A percentile compares a stretch with the other conserved stretches of the same genome.
phyloP scores from a whole-genome alignment of 2,113 vertebrate genomes.

The Tichodroma muraria region DNA sequence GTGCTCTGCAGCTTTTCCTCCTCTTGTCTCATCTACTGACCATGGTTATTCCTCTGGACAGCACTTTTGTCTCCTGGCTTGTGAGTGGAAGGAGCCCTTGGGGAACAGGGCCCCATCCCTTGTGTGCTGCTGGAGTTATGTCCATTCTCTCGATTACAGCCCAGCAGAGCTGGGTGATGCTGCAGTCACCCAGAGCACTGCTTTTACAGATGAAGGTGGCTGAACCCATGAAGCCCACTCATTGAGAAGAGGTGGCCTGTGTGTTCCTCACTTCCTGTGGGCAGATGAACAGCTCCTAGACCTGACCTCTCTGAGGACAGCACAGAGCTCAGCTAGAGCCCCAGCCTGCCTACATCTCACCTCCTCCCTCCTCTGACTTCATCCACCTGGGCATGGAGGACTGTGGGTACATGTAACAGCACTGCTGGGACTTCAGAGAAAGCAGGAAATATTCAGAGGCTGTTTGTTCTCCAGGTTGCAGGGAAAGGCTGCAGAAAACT shows the following conservation, averaged over 20 bases:
- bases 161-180: background rate
- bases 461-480: background rate
- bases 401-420: background rate
- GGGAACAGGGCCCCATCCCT: background rate
- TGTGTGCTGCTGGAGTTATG: background rate
- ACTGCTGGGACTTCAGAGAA: background rate
- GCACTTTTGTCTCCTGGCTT: background rate
- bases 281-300: fast-evolving
- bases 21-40: background rate
- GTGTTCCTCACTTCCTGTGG: background rate
- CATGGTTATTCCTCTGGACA: background rate
- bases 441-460: background rate
- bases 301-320: background rate
- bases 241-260: background rate
- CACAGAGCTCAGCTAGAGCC: background rate
- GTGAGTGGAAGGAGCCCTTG: background rate
- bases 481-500: background rate
- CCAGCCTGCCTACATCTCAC: background rate
- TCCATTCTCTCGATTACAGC: background rate
- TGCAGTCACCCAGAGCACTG: background rate
- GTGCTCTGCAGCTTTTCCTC: background rate
- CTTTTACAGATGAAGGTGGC: background rate
- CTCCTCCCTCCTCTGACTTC: background rate
- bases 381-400: background rate
- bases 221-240: background rate